Conservation (phyloP, 2,113 vertebrate species). For the Columba livia region DNA sequence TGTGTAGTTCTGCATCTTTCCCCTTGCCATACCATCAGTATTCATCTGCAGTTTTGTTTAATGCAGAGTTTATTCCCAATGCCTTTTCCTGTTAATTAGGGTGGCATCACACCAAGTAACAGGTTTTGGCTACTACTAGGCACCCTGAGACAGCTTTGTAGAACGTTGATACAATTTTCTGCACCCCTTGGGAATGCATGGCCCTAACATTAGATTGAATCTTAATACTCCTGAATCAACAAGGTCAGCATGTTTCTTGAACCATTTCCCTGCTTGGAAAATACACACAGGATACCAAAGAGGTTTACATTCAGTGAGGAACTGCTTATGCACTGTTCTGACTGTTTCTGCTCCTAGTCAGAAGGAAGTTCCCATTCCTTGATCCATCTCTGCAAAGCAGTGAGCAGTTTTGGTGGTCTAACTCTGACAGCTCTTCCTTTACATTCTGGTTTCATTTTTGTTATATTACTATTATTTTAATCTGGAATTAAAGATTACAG, state of each 20-base stretch:
- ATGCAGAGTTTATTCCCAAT: neutral
- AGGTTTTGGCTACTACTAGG: constrained; percentile 1
- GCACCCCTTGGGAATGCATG: neutral
- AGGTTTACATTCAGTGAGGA: neutral
- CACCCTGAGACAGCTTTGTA: constrained; percentile 19
- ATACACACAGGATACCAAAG: neutral
- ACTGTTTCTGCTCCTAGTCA: neutral
- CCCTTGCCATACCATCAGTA: neutral
- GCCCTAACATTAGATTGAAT: constrained; percentile 32
- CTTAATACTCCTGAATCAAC: neutral
- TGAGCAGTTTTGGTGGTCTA: neutral
- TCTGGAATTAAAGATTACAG: neutral
- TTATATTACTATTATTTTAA: neutral
- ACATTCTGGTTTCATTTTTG: neutral
- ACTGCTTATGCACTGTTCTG: neutral
- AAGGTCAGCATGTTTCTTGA: constrained; percentile 20
- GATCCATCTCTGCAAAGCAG: neutral
- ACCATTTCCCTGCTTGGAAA: constrained; percentile 1
- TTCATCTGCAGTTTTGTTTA: neutral
- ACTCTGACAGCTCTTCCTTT: neutral
- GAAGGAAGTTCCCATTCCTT: neutral
- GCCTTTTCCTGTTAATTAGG: constrained; percentile 13
- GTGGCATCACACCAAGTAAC: neutral
- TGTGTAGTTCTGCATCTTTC: neutral
- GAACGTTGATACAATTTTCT: constrained; percentile 26